Evolutionary conservation across 2,888 invertebrate species (phyloP), one percentile per base, ranked within the genome.

Genomic region (Plagodis dolabraria): DNA sequence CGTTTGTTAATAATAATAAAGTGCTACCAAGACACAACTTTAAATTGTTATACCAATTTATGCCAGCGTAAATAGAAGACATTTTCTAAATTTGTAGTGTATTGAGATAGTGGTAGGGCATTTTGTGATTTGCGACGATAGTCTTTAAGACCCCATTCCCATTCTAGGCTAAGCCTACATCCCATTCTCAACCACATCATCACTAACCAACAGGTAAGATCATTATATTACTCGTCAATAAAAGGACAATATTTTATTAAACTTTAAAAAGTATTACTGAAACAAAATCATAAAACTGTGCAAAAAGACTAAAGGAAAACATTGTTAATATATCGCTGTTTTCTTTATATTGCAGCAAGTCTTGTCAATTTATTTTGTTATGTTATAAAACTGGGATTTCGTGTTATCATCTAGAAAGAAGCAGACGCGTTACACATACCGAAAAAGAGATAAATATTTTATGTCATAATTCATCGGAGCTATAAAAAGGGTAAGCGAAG

Each of bases 361-460:
- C 70, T 77, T 79, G 80, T 78, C 79, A 81, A 82, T 81, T 79
- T 76, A 76, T 79, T 79, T 76, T 76, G 75, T 71, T 73, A 71
- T 71, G 76, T 78, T 82, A 81, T 85, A 80, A 84, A 86, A 83
- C 74, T 72, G 70, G 77, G 78, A 83, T 87, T 85, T 83, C 80
- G 76, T 79, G 83, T 87, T 86, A 86, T 83, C 82, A 82, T 84
- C 82, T 80, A 82, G 83, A 82, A 86, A 84, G 82, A 76, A 83
- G 79, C 77, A 82, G 82, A 82, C 79, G 78, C 82, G 82, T 86
- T 84, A 85, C 83, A 86, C 77, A 87, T 84, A 79, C 83, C 83
- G 76, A 74, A 83, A 85, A 83, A 81, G 80, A 84, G 83, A 87
- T 87, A 87, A 87, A 89, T 87, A 89, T 89, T 89, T 89, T 87